Conservation (phyloP, 2,797 vertebrate genomes). For the Benthosema pterotum region DNA sequence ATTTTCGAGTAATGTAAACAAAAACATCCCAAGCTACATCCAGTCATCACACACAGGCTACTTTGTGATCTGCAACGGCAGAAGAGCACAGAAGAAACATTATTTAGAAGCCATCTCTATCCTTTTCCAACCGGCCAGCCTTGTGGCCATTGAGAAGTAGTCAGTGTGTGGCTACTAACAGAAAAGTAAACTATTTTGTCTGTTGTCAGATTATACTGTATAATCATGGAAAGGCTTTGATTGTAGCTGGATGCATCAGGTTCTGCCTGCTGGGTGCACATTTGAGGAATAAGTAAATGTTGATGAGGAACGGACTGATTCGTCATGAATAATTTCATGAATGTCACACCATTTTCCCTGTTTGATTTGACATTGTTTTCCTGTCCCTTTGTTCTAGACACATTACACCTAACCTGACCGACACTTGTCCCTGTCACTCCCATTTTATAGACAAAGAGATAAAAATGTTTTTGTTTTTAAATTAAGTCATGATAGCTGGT, state of each 20-base stretch:
- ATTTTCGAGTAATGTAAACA: conserved; percentile 54
- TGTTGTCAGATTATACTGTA: conserved; percentile 32
- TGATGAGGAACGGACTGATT: conserved; percentile 26
- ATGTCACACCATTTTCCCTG: conserved; percentile 8
- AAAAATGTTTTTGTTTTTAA: no score
- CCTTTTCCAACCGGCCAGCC: conserved; percentile 43
- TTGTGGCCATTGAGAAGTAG: conserved; percentile 59
- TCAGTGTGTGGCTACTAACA: conserved; percentile 59
- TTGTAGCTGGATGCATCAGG: conserved; percentile 22
- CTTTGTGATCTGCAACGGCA: no score
- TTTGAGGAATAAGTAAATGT: no score
- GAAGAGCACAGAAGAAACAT: conserved; percentile 75
- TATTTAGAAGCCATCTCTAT: conserved; percentile 62
- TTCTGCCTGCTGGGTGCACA: conserved; percentile 22
- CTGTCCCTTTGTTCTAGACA: not conserved
- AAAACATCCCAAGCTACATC: no score
- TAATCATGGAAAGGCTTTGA: conserved; percentile 26
- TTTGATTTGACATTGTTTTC: conserved; percentile 18
- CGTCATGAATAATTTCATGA: conserved; percentile 2
- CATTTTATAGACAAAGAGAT: no score
- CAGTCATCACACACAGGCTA: no score
- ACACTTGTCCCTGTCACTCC: not conserved
- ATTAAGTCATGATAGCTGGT: no score
- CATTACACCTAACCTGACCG: conserved; percentile 3
- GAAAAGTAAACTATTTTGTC: conserved; percentile 30